These are phyloP conservation scores for Myiotriccus ornatus DNA, from an alignment of 2,797 vertebrate species.

Conservation along the genomic window DNA sequence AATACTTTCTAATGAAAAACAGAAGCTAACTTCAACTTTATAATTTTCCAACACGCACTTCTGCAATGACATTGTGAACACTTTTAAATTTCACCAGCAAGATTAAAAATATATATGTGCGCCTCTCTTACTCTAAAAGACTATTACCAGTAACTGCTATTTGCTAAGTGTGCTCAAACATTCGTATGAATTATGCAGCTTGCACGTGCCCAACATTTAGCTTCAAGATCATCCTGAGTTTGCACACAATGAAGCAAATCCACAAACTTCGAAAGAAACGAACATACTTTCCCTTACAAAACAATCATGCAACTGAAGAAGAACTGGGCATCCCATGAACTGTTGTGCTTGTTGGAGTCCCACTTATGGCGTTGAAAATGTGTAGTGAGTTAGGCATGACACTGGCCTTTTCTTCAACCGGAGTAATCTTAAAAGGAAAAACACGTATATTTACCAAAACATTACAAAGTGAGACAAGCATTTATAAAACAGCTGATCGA, in stretches of 20 bases:
- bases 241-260: slow-evolving; percentile 63
- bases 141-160: slow-evolving; percentile 32
- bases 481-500: not conserved
- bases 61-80: slow-evolving; percentile 63
- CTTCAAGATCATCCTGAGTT: slow-evolving; percentile 75
- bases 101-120: slow-evolving; percentile 67
- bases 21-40: slow-evolving; percentile 55
- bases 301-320: slow-evolving; percentile 86
- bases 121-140: slow-evolving; percentile 50
- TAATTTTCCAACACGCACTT: slow-evolving; percentile 49
- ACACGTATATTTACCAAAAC: not conserved
- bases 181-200: slow-evolving; percentile 3
- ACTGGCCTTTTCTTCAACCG: slow-evolving; percentile 85
- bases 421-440: slow-evolving; percentile 82
- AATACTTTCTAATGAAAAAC: slow-evolving; percentile 63
- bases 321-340: slow-evolving; percentile 90
- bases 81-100: slow-evolving; percentile 66
- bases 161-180: slow-evolving; percentile 57
- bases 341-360: slow-evolving; percentile 86
- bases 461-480: not conserved
- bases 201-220: slow-evolving; percentile 56
- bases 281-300: slow-evolving; percentile 12
- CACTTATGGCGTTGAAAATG: slow-evolving; percentile 96
- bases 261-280: not conserved
- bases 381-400: slow-evolving; percentile 89